Conservation (phyloP, 2,888 invertebrate genomes). For the Aradus depressus region DNA sequence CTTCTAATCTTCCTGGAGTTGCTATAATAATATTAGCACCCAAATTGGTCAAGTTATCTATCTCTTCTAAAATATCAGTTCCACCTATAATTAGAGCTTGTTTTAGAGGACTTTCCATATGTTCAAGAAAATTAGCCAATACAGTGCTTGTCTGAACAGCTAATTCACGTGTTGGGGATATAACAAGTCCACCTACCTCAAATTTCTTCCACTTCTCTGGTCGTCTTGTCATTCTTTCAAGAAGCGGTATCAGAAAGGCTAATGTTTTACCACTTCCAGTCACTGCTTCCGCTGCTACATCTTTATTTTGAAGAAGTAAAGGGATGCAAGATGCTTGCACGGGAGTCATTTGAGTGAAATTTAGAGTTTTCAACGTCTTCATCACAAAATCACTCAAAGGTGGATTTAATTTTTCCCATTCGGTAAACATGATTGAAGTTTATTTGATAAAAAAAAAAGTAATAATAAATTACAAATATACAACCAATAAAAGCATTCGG, state of each 20-base stretch:
- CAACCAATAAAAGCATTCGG: too few species aligned
- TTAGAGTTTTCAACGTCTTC: constrained; percentile 41
- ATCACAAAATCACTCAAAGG: constrained; percentile 39
- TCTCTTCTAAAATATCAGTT: constrained; percentile 62
- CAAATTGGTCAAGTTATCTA: constrained; percentile 49
- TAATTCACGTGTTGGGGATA: constrained; percentile 92
- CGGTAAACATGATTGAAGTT: constrained; percentile 36
- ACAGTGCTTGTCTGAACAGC: constrained; percentile 78
- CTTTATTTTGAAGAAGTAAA: constrained; percentile 75
- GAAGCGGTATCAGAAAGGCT: constrained; percentile 83
- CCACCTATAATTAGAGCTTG: constrained; percentile 71
- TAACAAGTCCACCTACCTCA: constrained; percentile 77
- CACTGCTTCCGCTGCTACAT: constrained; percentile 95
- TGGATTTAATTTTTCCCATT: constrained; percentile 42
- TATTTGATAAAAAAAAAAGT: too few species aligned
- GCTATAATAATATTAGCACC: constrained; percentile 83
- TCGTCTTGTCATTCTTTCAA: constrained; percentile 66
- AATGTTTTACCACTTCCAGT: constrained; percentile 98
- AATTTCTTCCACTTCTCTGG: constrained; percentile 54
- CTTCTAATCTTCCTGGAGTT: constrained; percentile 88
- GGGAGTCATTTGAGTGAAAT: constrained; percentile 49
- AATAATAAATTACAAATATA: too few species aligned
- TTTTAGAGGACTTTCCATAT: constrained; percentile 40
- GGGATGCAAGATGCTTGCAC: constrained; percentile 36
- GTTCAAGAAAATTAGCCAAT: constrained; percentile 40